Percentiles rank a stretch among this genome's conserved stretches.
phyloP scores from a whole-genome alignment of 2,888 invertebrate genomes.

The Spatulosminthurus flaviceps region DNA sequence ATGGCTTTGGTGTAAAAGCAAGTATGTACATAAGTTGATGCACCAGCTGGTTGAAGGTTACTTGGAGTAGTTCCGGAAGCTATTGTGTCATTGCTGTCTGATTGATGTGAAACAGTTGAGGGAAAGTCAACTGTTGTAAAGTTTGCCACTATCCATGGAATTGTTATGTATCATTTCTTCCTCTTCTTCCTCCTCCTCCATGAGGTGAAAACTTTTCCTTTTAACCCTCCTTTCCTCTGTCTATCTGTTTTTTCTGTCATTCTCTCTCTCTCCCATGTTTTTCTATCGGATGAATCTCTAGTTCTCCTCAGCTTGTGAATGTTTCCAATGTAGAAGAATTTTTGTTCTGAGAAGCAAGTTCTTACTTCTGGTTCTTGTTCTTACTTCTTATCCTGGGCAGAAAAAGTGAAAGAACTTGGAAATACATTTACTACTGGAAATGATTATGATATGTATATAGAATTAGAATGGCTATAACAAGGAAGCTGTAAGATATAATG shows the following conservation, averaged over 20 bases:
- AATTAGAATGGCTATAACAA: neutral
- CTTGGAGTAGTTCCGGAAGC: neutral
- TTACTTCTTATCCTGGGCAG: neutral
- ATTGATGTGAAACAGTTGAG: conserved; percentile 27
- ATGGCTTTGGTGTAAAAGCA: no score
- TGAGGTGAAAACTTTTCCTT: conserved; percentile 15
- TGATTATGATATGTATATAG: neutral
- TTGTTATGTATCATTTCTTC: no score
- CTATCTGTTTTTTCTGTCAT: neutral
- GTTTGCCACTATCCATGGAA: neutral
- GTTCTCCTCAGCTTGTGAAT: no score
- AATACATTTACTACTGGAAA: no score
- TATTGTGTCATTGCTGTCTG: conserved; percentile 11
- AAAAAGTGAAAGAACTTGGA: no score
- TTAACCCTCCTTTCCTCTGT: neutral
- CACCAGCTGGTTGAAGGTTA: no score
- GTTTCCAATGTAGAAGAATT: no score
- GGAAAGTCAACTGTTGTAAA: conserved; percentile 33
- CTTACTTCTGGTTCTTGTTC: neutral
- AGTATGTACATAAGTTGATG: no score
- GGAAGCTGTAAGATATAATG: neutral
- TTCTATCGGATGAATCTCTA: neutral
- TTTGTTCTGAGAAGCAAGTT: no score
- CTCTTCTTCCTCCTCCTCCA: neutral
- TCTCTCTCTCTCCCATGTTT: neutral